These are phyloP conservation scores for Rhinatrema bivittatum DNA, from an alignment of 2,797 vertebrate species.

Conservation along the genomic window DNA sequence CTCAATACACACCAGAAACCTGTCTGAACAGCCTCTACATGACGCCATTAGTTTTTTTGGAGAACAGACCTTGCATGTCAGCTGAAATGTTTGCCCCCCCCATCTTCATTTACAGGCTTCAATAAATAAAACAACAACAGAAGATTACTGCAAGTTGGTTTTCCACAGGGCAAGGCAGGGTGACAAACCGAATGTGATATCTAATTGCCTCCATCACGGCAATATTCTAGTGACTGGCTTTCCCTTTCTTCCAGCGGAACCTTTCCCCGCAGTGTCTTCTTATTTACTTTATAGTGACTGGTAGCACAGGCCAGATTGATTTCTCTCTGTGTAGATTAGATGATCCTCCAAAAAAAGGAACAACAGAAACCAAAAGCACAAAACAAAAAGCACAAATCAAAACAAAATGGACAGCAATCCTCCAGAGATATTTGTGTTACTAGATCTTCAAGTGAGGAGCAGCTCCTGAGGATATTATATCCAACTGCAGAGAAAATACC, in stretches of 20 bases:
- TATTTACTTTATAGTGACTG: conserved; percentile 34
- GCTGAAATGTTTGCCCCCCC: conserved; percentile 37
- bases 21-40: too few species aligned
- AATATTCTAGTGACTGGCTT: conserved; percentile 40
- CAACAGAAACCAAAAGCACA: background rate
- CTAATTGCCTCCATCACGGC: conserved; percentile 44
- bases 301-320: conserved; percentile 26
- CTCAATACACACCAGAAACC: conserved; percentile 43
- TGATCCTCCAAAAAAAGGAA: conserved; percentile 23
- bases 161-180: conserved; percentile 39
- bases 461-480: conserved; percentile 48
- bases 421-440: conserved; percentile 20
- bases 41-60: too few species aligned
- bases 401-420: background rate
- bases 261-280: conserved; percentile 40
- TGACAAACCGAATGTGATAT: conserved; percentile 28
- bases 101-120: conserved; percentile 48
- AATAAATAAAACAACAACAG: conserved; percentile 31
- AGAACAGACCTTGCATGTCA: too few species aligned
- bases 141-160: conserved; percentile 41
- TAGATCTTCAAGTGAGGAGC: conserved; percentile 40
- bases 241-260: conserved; percentile 24
- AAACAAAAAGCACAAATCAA: conserved; percentile 1
- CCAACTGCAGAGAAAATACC: conserved; percentile 55
- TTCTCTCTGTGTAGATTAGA: conserved; percentile 26